Evolutionary conservation across 2,888 invertebrate species (phyloP).

Genomic region (Invenusta paracnida): DNA sequence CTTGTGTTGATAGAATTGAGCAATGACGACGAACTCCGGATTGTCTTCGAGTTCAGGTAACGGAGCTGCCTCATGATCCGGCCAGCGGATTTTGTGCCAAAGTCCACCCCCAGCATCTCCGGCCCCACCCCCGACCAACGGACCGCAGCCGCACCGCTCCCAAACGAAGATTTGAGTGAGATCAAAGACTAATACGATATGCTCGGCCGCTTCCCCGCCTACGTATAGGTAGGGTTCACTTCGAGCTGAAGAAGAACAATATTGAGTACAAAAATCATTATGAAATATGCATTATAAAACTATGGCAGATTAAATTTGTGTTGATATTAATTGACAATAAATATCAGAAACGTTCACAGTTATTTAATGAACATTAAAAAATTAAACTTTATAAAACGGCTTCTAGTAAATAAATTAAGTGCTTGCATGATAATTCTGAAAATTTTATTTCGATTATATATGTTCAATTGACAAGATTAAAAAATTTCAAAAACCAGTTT

Average conservation of each 20-base stretch:
- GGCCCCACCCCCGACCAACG: background rate
- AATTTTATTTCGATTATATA: too few species aligned
- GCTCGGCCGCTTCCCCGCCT: background rate
- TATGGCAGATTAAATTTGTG: background rate
- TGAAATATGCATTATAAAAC: background rate
- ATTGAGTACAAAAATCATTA: background rate
- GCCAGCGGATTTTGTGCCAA: conserved; percentile 10
- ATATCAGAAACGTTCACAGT: too few species aligned
- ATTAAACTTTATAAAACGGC: too few species aligned
- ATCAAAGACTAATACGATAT: background rate
- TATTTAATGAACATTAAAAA: too few species aligned
- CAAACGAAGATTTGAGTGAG: background rate
- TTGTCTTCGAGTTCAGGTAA: background rate
- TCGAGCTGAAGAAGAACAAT: background rate
- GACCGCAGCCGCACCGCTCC: background rate
- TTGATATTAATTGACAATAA: too few species aligned
- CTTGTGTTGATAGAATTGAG: background rate
- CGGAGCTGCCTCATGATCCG: background rate
- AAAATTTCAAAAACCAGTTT: too few species aligned
- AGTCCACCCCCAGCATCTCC: too few species aligned
- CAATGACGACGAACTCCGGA: background rate
- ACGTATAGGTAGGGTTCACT: conserved; percentile 4
- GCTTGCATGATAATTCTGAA: too few species aligned
- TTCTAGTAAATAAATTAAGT: too few species aligned
- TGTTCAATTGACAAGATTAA: too few species aligned